Evolutionary conservation across 92 coral and sea anemone genomes (phyloP).

Genomic region (Palythoa heliodiscus): DNA sequence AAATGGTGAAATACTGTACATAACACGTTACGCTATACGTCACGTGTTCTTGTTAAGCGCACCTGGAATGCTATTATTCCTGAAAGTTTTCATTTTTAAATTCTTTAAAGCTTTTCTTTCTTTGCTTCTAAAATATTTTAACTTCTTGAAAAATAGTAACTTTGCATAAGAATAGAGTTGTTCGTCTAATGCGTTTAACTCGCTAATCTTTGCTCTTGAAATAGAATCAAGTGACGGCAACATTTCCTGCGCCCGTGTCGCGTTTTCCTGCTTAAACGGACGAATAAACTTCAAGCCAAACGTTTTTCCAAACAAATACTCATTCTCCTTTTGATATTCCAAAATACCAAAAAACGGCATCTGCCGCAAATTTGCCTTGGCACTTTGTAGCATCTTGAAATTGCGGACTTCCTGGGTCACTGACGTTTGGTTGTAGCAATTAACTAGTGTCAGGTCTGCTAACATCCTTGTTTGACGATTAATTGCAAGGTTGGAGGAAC

Average conservation of each 20-base stretch:
- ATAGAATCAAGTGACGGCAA: slow-evolving; percentile 36
- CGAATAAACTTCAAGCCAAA: slow-evolving; percentile 79
- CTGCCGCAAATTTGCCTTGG: slow-evolving; percentile 70
- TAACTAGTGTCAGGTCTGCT: slow-evolving; percentile 78
- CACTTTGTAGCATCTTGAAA: slow-evolving; percentile 78
- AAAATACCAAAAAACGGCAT: slow-evolving; percentile 94
- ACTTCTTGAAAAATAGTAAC: slow-evolving; percentile 77
- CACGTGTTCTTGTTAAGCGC: not conserved
- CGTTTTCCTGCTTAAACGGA: slow-evolving; percentile 66
- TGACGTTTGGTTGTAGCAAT: slow-evolving; percentile 72
- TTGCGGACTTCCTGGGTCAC: slow-evolving; percentile 65
- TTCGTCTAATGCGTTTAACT: slow-evolving; percentile 70
- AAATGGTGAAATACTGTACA: not conserved
- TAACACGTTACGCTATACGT: not conserved
- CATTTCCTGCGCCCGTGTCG: slow-evolving; percentile 67
- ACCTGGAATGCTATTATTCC: not conserved
- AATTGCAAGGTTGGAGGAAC: slow-evolving; percentile 83
- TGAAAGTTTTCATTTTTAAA: not conserved
- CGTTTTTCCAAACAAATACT: slow-evolving; percentile 89
- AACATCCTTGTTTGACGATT: slow-evolving; percentile 93
- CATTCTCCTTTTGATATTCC: slow-evolving; percentile 90
- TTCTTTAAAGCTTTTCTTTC: not conserved
- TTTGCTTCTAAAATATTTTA: slow-evolving; percentile 68
- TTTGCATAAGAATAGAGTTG: slow-evolving; percentile 84
- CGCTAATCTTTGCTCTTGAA: slow-evolving; percentile 47